phyloP scores from a whole-genome alignment of 2,113 vertebrate genomes.

The Crotalus viridis region DNA sequence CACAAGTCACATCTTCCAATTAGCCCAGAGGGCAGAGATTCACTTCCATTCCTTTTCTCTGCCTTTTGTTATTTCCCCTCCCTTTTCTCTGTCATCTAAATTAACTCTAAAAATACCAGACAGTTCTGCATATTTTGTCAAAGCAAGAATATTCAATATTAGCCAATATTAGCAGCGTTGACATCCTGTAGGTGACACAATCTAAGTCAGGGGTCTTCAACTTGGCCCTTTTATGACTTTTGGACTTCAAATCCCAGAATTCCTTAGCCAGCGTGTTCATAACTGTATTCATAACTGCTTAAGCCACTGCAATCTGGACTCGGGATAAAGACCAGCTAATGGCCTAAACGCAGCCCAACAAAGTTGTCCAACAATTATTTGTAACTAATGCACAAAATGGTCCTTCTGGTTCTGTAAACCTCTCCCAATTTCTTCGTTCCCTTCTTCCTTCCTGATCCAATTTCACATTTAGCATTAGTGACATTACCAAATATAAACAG shows the following conservation, averaged over 20 bases:
- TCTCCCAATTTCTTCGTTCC: neutral
- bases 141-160: too few species aligned
- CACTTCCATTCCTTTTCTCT: too few species aligned
- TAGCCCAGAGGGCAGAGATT: too few species aligned
- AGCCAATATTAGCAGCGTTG: too few species aligned
- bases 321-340: neutral
- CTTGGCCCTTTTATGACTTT: too few species aligned
- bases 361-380: neutral
- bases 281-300: neutral
- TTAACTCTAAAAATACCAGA: too few species aligned
- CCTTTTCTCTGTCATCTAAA: too few species aligned
- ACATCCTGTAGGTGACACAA: neutral
- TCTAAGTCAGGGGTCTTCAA: neutral
- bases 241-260: too few species aligned
- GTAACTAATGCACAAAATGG: neutral
- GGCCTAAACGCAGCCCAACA: neutral
- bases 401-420: neutral
- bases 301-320: neutral
- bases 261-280: too few species aligned
- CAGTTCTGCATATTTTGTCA: too few species aligned
- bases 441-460: neutral
- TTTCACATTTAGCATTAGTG: neutral
- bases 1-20: too few species aligned
- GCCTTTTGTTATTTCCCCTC: too few species aligned
- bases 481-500: neutral